These are phyloP conservation scores for Mirounga angustirostris DNA, from an alignment of 2,113 vertebrate species.

Conservation along the genomic window DNA sequence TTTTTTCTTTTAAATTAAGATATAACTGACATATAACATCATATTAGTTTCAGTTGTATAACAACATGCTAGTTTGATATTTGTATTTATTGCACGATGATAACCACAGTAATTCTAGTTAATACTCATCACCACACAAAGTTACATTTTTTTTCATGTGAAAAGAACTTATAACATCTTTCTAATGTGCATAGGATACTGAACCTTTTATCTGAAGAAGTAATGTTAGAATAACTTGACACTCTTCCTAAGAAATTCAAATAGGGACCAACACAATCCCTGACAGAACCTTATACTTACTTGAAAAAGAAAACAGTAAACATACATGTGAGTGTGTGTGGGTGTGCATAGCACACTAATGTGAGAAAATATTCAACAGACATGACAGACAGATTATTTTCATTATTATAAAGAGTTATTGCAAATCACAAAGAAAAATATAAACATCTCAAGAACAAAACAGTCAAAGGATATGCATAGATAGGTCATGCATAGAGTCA, in stretches of 20 bases:
- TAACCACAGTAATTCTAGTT: background rate
- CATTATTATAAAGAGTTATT: background rate
- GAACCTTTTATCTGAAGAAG: background rate
- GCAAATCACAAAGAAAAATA: background rate
- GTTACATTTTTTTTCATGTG: background rate
- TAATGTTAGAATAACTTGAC: background rate
- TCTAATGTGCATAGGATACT: background rate
- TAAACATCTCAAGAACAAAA: background rate
- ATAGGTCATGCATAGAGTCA: background rate
- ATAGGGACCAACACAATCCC: background rate
- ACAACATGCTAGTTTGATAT: background rate
- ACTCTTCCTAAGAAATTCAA: background rate
- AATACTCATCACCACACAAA: background rate
- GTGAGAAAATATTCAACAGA: background rate
- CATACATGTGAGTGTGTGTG: background rate
- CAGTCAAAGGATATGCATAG: background rate
- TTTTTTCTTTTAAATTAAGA: background rate
- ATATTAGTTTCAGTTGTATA: background rate
- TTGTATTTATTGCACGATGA: background rate
- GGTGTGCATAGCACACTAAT: background rate
- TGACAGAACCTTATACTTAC: background rate
- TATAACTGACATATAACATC: background rate
- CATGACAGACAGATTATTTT: background rate
- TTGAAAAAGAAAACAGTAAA: background rate
- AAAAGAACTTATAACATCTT: background rate